These are phyloP conservation scores for Chaunax sp. DNA, from an alignment of 2,797 vertebrate species.

Conservation along the genomic window DNA sequence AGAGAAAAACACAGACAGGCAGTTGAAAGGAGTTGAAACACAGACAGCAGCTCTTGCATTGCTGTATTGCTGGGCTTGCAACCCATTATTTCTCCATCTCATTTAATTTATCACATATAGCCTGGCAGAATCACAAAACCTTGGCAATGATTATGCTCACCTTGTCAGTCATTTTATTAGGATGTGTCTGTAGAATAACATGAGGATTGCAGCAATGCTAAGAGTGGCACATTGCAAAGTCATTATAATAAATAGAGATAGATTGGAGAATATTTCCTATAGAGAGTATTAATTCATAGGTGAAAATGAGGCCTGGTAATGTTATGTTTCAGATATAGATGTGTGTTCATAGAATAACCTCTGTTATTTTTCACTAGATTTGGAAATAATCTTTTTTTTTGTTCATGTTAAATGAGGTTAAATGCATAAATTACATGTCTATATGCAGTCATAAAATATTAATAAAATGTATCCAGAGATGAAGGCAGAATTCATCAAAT, in stretches of 20 bases:
- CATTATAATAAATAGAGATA: background rate
- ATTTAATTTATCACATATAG: slow-evolving; percentile 60
- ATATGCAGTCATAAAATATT: too few relatives aligned
- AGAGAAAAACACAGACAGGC: background rate
- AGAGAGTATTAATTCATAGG: background rate
- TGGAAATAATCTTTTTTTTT: background rate
- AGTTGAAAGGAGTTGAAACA: too few relatives aligned
- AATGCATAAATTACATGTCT: too few relatives aligned
- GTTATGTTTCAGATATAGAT: background rate
- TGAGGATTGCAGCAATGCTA: slow-evolving; percentile 4
- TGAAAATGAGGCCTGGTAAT: background rate
- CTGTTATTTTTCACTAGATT: background rate
- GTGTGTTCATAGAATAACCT: background rate
- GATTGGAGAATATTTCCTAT: too few relatives aligned
- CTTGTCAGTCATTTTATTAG: slow-evolving; percentile 52
- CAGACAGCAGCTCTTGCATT: slow-evolving; percentile 11
- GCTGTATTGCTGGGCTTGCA: slow-evolving; percentile 27
- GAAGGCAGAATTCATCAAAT: too few relatives aligned
- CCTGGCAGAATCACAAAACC: slow-evolving; percentile 46
- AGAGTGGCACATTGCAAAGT: background rate
- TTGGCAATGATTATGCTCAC: slow-evolving; percentile 50
- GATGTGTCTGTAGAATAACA: slow-evolving; percentile 21
- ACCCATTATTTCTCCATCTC: slow-evolving; percentile 58
- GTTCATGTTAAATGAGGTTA: too few relatives aligned
- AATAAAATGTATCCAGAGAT: too few relatives aligned